Conservation (phyloP, 2,113 vertebrate genomes). For the Rhinopomastus cyanomelas region DNA sequence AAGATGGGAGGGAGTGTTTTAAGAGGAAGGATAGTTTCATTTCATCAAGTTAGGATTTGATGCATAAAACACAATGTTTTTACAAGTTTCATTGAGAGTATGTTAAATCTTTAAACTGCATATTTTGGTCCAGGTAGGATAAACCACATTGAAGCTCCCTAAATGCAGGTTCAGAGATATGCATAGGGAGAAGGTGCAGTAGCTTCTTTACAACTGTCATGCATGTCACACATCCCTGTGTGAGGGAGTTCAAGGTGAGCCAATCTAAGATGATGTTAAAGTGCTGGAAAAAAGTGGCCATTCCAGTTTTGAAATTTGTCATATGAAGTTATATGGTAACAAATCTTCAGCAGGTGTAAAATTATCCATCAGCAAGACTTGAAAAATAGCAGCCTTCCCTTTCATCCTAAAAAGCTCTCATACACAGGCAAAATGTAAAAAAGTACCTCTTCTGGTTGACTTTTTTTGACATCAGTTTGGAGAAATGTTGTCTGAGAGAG, state of each 20-base stretch:
- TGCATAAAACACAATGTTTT: not conserved
- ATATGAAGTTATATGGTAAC: not conserved
- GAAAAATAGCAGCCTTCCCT: not conserved
- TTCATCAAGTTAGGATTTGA: not conserved
- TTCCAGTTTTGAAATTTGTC: not conserved
- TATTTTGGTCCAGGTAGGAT: not conserved
- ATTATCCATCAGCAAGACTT: not conserved
- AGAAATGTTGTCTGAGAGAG: not conserved
- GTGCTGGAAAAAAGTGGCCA: not conserved
- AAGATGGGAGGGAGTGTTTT: not conserved
- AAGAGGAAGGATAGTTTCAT: not conserved
- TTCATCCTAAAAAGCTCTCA: not conserved
- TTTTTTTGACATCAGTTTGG: not conserved
- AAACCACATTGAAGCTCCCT: accelerated
- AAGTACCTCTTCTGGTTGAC: not conserved
- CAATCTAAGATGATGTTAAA: not conserved
- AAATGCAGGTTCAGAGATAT: not conserved
- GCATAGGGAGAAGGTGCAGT: not conserved
- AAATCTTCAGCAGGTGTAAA: not conserved
- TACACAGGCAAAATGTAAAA: no score
- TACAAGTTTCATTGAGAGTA: not conserved
- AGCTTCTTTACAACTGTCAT: not conserved
- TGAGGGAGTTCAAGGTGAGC: not conserved
- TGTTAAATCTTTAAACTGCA: not conserved
- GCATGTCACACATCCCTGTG: no score